Evolutionary conservation across 2,797 vertebrate genomes (phyloP).

Genomic region (Rhyacichthys aspro): DNA sequence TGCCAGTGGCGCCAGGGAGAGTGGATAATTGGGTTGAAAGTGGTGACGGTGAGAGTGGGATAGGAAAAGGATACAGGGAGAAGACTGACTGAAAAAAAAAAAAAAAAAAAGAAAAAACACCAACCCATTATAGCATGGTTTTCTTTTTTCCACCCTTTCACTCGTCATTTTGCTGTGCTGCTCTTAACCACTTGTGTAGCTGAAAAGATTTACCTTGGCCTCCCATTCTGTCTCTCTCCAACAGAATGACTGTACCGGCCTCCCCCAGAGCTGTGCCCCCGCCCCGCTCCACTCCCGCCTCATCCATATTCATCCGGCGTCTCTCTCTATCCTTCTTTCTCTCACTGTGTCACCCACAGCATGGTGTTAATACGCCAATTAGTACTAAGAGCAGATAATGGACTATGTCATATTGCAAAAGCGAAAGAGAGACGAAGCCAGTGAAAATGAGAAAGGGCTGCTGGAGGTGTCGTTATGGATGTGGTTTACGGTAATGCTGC

Average conservation of each 20-base stretch:
- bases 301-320: conserved; percentile 74
- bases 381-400: conserved; percentile 87
- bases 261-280: conserved; percentile 64
- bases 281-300: conserved; percentile 55
- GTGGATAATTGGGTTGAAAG: conserved; percentile 87
- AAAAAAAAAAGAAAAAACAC: conserved; percentile 51
- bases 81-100: too few species aligned
- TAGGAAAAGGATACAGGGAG: conserved; percentile 78
- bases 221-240: conserved; percentile 71
- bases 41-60: conserved; percentile 79
- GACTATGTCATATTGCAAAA: conserved; percentile 83
- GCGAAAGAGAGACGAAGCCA: conserved; percentile 60
- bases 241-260: conserved; percentile 65
- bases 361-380: conserved; percentile 86
- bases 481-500: conserved; percentile 63
- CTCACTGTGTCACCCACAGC: conserved; percentile 82
- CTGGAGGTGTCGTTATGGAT: conserved; percentile 58
- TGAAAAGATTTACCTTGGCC: conserved; percentile 86
- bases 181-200: conserved; percentile 85
- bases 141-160: conserved; percentile 64
- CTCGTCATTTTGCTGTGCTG: conserved; percentile 81
- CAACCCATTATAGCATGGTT: conserved; percentile 78
- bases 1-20: conserved; percentile 82
- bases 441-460: conserved; percentile 43
- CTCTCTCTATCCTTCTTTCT: conserved; percentile 48